phyloP scores from a whole-genome alignment of 2,888 invertebrate species.

The Lamproptera curius region DNA sequence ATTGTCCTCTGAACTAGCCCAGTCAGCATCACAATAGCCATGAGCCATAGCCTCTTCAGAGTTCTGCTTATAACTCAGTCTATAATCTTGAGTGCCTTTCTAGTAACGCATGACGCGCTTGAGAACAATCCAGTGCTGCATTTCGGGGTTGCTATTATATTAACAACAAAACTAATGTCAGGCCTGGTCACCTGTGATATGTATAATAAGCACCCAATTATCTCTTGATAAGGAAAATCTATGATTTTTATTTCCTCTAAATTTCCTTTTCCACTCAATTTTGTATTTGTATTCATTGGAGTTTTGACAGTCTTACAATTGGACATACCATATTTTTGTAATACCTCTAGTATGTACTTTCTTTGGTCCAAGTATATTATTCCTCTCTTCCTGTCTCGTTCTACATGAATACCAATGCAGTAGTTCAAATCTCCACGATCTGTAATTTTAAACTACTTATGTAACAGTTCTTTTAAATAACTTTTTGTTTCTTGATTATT shows the following conservation, averaged over 20 bases:
- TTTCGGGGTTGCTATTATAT: conserved; percentile 17
- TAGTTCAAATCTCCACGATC: background rate
- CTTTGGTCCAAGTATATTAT: background rate
- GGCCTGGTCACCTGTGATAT: conserved; percentile 23
- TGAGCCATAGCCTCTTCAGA: conserved; percentile 6
- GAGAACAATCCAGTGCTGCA: conserved; percentile 22
- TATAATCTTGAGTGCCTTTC: conserved; percentile 20
- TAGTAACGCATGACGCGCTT: conserved; percentile 21
- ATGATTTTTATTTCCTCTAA: conserved; percentile 4
- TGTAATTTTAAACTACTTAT: background rate
- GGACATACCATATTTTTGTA: conserved; percentile 12
- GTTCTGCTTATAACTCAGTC: conserved; percentile 11
- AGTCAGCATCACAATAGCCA: conserved; percentile 25
- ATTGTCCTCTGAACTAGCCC: conserved; percentile 21
- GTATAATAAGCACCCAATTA: conserved; percentile 22
- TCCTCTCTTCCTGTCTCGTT: background rate
- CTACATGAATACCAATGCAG: background rate
- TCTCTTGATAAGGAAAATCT: conserved; percentile 17
- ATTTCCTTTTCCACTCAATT: background rate
- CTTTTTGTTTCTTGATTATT: conserved; percentile 2
- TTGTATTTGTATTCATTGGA: conserved; percentile 14
- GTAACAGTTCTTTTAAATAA: background rate
- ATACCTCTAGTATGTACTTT: conserved; percentile 13
- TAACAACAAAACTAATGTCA: conserved; percentile 22
- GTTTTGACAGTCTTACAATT: conserved; percentile 3